Evolutionary conservation across 2,113 vertebrate species (phyloP).

Genomic region (Ailuropoda melanoleuca): DNA sequence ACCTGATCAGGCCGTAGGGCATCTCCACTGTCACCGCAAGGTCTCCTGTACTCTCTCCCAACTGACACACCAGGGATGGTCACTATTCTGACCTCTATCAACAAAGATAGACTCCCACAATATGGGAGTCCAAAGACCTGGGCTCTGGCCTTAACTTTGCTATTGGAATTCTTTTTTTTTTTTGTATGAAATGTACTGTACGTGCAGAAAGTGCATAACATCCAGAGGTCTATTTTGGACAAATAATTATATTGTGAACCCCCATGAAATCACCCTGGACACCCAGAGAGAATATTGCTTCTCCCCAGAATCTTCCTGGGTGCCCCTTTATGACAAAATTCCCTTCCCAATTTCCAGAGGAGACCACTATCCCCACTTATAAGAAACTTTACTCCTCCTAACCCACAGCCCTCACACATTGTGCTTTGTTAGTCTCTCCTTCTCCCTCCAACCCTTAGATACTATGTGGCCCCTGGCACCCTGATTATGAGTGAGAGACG

Average conservation of each 20-base stretch:
- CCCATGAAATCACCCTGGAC: not conserved
- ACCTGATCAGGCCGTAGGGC: not conserved
- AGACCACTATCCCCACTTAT: not conserved
- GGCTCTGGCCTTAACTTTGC: not conserved
- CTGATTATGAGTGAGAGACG: not conserved
- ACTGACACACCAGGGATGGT: not conserved
- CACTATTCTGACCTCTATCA: not conserved
- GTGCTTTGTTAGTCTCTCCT: not conserved
- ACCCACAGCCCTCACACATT: not conserved
- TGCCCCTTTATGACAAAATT: not conserved
- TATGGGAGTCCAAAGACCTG: not conserved
- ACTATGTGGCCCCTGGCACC: no score
- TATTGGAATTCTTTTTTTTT: not conserved
- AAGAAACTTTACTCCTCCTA: not conserved
- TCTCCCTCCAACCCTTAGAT: not conserved
- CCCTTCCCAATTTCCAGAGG: not conserved
- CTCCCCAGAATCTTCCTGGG: not conserved
- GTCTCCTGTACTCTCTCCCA: not conserved
- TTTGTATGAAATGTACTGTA: not conserved
- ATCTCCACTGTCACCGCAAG: not conserved
- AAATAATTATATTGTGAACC: not conserved
- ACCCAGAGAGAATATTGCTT: not conserved
- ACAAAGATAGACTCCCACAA: not conserved
- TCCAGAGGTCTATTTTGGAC: not conserved
- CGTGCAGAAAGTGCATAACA: not conserved